Percentiles rank a stretch among this genome's conserved stretches.
Conservation (phyloP, 2,113 vertebrate species). For the Halcyon malimbica region DNA sequence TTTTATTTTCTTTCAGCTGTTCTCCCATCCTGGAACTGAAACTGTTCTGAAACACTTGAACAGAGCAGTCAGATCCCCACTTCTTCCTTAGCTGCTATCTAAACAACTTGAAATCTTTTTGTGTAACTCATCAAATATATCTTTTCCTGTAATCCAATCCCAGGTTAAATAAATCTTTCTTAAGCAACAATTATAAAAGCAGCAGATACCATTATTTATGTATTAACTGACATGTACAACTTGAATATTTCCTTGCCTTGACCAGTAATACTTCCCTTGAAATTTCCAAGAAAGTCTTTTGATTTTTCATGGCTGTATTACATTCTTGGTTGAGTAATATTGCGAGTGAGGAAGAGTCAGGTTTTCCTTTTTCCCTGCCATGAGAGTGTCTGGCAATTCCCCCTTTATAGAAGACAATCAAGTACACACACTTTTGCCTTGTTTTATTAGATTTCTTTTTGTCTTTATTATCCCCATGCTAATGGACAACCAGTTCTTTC, state of each 20-base stretch:
- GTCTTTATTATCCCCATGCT: neutral
- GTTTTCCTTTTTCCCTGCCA: neutral
- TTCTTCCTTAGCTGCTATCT: neutral
- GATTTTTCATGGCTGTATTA: neutral
- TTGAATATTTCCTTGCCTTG: neutral
- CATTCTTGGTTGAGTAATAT: neutral
- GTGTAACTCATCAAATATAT: neutral
- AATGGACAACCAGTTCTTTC: neutral
- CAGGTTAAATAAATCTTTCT: neutral
- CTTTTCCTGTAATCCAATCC: neutral
- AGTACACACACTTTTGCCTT: neutral
- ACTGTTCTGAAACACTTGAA: neutral
- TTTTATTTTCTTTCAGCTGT: neutral
- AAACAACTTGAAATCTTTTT: neutral
- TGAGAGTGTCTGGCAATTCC: neutral
- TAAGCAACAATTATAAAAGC: neutral
- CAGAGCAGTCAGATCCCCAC: neutral
- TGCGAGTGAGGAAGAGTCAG: neutral
- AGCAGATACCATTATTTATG: neutral
- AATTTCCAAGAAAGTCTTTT: neutral
- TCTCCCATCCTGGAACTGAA: neutral
- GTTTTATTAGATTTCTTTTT: neutral
- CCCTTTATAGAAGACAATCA: neutral
- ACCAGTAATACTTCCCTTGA: neutral
- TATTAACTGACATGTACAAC: neutral